These are phyloP conservation scores for Benitochromis conjunctus DNA, from an alignment of 2,113 vertebrate species.

Conservation along the genomic window DNA sequence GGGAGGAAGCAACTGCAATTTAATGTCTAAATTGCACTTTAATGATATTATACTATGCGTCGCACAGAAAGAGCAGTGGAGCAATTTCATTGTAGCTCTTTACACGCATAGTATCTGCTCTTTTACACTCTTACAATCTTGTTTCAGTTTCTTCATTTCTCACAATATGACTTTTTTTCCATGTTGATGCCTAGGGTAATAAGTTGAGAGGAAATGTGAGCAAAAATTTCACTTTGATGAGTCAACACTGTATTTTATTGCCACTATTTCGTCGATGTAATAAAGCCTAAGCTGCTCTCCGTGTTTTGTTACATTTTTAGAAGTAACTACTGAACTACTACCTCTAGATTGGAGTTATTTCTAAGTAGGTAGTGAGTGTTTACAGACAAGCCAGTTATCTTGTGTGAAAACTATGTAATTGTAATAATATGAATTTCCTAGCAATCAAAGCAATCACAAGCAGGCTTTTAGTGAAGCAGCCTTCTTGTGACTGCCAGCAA, in stretches of 20 bases:
- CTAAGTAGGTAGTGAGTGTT: background rate
- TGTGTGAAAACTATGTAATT: fast-evolving
- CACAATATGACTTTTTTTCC: background rate
- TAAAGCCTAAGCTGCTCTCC: background rate
- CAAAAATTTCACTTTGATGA: background rate
- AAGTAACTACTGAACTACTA: background rate
- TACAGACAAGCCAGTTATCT: background rate
- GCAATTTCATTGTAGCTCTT: background rate
- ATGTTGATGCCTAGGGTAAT: background rate
- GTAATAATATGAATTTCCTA: too few species aligned
- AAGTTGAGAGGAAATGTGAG: background rate
- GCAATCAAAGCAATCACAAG: background rate
- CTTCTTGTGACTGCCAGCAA: background rate
- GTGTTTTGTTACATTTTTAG: background rate
- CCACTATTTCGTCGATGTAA: background rate
- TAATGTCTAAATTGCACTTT: background rate
- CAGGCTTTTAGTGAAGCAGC: background rate
- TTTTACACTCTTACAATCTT: background rate
- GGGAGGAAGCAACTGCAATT: background rate
- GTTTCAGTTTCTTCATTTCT: background rate
- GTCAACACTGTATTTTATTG: background rate
- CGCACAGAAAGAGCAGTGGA: background rate
- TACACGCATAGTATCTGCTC: background rate
- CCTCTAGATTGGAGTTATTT: background rate
- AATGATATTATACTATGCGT: background rate